Evolutionary conservation across 2,797 vertebrate species (phyloP).

Genomic region (Sebastes kiyomatsui): DNA sequence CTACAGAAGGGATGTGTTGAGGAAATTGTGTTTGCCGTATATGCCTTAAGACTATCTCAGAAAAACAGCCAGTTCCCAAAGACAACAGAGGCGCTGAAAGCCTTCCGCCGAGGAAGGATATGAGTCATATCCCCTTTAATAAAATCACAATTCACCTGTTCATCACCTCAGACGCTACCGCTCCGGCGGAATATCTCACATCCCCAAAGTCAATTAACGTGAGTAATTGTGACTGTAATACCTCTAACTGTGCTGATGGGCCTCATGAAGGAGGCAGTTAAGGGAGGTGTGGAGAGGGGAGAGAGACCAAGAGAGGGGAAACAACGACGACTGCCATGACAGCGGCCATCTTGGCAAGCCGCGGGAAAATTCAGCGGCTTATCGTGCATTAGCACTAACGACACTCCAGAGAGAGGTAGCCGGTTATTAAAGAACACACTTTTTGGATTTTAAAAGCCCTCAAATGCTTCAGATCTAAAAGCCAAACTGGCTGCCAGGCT

Average conservation of each 20-base stretch:
- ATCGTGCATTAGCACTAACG: constrained; percentile 36
- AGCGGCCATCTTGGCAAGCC: constrained; percentile 42
- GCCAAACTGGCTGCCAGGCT: constrained; percentile 12
- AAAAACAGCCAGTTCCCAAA: constrained; percentile 43
- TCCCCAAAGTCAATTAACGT: constrained; percentile 69
- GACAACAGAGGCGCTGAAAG: constrained; percentile 19
- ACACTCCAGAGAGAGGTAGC: constrained; percentile 39
- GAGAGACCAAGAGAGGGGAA: constrained; percentile 6
- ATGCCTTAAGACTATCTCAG: constrained; percentile 13
- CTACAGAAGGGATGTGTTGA: neutral
- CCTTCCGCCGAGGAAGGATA: constrained; percentile 13
- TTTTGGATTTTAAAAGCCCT: constrained; percentile 31
- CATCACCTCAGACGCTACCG: constrained; percentile 35
- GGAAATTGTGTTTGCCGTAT: neutral
- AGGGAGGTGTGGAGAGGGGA: constrained; percentile 16
- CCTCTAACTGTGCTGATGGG: constrained; percentile 61
- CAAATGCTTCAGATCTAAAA: constrained; percentile 4
- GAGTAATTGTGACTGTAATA: constrained; percentile 69
- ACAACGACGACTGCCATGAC: neutral
- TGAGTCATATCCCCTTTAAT: constrained; percentile 58
- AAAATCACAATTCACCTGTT: constrained; percentile 60
- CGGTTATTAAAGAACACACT: constrained; percentile 53
- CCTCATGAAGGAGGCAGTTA: constrained; percentile 53
- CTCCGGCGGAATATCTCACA: constrained; percentile 39
- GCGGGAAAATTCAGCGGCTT: constrained; percentile 10